These are phyloP conservation scores for Adelosebastes latens DNA, from an alignment of 2,797 vertebrate genomes.

Conservation along the genomic window DNA sequence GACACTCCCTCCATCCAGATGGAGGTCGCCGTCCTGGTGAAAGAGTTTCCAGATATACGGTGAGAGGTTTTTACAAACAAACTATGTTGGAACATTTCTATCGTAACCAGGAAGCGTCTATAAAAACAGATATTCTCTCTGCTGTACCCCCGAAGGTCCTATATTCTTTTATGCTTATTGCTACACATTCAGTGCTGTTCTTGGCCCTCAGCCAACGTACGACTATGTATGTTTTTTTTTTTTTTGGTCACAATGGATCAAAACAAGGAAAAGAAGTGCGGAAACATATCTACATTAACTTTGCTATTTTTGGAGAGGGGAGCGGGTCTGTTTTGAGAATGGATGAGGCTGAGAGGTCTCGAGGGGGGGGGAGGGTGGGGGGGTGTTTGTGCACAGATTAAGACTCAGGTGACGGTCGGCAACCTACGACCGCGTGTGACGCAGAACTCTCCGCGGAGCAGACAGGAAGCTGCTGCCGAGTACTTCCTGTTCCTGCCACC, in stretches of 20 bases:
- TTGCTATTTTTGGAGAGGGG: conserved; percentile 72
- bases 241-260: conserved; percentile 74
- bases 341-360: conserved; percentile 58
- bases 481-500: conserved; percentile 86
- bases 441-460: conserved; percentile 71
- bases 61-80: conserved; percentile 67
- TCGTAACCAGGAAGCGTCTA: conserved; percentile 54
- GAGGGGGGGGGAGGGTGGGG: conserved; percentile 11
- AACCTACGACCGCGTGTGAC: conserved; percentile 66
- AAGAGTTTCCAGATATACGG: conserved; percentile 94
- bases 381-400: conserved; percentile 71
- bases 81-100: conserved; percentile 10
- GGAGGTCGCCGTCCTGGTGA: conserved; percentile 91
- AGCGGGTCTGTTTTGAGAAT: conserved; percentile 69
- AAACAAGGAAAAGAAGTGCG: conserved; percentile 76
- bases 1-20: conserved; percentile 94
- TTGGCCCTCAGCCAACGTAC: conserved; percentile 50
- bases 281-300: conserved; percentile 76
- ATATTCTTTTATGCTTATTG: conserved; percentile 66
- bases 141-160: conserved; percentile 39
- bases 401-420: conserved; percentile 74
- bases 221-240: conserved; percentile 40
- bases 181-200: conserved; percentile 64
- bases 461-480: conserved; percentile 85
- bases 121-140: conserved; percentile 48